Base-by-base conservation (phyloP, 2,113 vertebrate genomes). In the Platysteira castanea region DNA sequence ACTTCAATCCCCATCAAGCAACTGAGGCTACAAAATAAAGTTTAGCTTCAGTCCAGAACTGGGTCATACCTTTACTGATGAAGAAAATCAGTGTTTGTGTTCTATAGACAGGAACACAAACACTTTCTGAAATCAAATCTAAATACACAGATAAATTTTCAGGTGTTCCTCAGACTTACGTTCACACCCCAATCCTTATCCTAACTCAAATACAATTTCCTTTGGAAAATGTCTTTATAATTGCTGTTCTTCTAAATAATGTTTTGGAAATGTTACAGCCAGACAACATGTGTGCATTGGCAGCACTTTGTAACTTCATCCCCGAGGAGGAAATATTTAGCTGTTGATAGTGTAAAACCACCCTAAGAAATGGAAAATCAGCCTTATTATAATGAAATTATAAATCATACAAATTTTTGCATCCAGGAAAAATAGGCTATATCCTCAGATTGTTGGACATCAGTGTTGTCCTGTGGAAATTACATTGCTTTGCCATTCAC, bases 171-270 rank as follows among this genome's bases (percentile, higher is more conserved):
- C n/a, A 76, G 49, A 59, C 31, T 53, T 24, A 33, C 5, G 8
- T 28, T 67, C 59, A 92, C n/a, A 75, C 4, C 8, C 13, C 7
- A 8, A 65, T 56, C 35, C 18, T 87, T 54, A 68, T 30, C 80
- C 52, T 64, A 81, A 75, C 15, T 49, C 52, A 57, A 75, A 84
- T 33, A 83, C 13, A 15, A 73, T 69, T 89, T 73, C 50, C 74
- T 89, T 81, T 71, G n/a, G 60, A 82, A 91, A 81, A 71, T 64
- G 44, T 47, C 37, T 82, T 81, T 75, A n/a, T 63, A 68, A 84
- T 35, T 79, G 35, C 57, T 89, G 31, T 47, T 84, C 46, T 88
- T 80, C 77, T 53, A 86, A 88, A 69, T 52, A 90, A 71, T 33
- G 10, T 16, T 75, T 82, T 71, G 47, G 53, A 92, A 95, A 37